Percentiles rank a stretch among this genome's conserved stretches.
These are phyloP conservation scores for Drosophila mojavensis DNA, from an alignment of 1,140 invertebrate species.

Conservation along the genomic window DNA sequence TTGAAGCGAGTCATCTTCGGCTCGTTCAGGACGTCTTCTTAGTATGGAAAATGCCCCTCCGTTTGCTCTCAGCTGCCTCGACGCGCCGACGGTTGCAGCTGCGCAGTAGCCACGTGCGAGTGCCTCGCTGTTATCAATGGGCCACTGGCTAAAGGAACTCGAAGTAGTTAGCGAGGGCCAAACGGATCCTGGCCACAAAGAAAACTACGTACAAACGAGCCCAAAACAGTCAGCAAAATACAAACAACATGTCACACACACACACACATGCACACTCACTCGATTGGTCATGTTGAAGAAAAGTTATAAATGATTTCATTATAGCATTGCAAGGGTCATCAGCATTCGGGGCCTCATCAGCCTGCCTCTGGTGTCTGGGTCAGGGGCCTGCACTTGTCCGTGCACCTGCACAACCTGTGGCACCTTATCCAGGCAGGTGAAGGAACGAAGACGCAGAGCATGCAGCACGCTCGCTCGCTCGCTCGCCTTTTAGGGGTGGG, in stretches of 20 bases:
- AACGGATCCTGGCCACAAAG: slow-evolving; percentile 14
- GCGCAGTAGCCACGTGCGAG: slow-evolving; percentile 60
- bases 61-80: background rate
- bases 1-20: too few species aligned
- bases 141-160: background rate
- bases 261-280: background rate
- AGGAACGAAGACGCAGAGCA: background rate
- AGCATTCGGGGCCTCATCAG: slow-evolving; percentile 28
- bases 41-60: too few species aligned
- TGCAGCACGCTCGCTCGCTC: slow-evolving; percentile 7
- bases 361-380: slow-evolving; percentile 1
- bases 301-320: slow-evolving; percentile 80
- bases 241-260: background rate
- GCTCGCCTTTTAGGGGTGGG: slow-evolving; percentile 59
- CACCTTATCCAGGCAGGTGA: slow-evolving; percentile 33
- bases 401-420: slow-evolving; percentile 46
- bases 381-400: slow-evolving; percentile 25
- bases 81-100: slow-evolving; percentile 32
- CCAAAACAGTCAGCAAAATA: slow-evolving; percentile 31
- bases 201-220: slow-evolving; percentile 32
- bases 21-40: too few species aligned
- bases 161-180: background rate
- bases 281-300: slow-evolving; percentile 29
- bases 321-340: slow-evolving; percentile 57
- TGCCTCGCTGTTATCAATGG: slow-evolving; percentile 49